Conservation (phyloP, 2,888 invertebrate species). For the Polyploca ridens region DNA sequence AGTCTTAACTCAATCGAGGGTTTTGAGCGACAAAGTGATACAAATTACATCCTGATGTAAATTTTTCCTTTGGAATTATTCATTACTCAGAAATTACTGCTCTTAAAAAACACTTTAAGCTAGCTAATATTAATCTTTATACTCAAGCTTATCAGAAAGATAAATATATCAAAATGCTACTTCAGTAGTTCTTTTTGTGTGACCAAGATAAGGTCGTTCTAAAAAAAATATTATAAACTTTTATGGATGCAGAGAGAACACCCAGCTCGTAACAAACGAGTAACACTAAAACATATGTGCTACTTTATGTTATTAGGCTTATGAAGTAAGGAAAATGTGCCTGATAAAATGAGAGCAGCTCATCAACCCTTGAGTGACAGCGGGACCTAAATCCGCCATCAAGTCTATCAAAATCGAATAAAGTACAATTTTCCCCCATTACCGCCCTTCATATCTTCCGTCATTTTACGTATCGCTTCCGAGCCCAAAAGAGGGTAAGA, state of each 20-base stretch:
- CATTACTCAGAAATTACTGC: background rate
- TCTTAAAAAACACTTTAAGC: background rate
- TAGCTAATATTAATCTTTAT: slow-evolving; percentile 20
- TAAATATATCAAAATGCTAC: slow-evolving; percentile 70
- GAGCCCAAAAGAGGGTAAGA: slow-evolving; percentile 76
- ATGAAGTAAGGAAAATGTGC: slow-evolving; percentile 13
- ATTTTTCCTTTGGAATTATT: background rate
- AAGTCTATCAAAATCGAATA: slow-evolving; percentile 84
- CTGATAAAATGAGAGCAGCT: slow-evolving; percentile 42
- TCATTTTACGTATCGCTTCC: slow-evolving; percentile 83
- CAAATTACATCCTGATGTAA: slow-evolving; percentile 38
- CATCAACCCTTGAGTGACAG: slow-evolving; percentile 64
- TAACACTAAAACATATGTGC: background rate
- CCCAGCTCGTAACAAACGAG: slow-evolving; percentile 45
- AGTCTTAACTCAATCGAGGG: slow-evolving; percentile 47
- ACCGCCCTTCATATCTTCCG: slow-evolving; percentile 82
- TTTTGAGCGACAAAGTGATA: slow-evolving; percentile 52
- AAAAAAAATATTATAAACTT: slow-evolving; percentile 61
- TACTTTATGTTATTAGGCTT: slow-evolving; percentile 9
- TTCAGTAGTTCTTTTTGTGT: slow-evolving; percentile 68
- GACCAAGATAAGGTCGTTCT: slow-evolving; percentile 58
- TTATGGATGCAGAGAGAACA: slow-evolving; percentile 52
- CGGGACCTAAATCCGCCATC: slow-evolving; percentile 74
- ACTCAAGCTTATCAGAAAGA: slow-evolving; percentile 58
- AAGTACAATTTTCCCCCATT: slow-evolving; percentile 82